Evolutionary conservation across 2,113 vertebrate species (phyloP), one percentile per base, ranked within the genome.

Genomic region (Cottus gobio): DNA sequence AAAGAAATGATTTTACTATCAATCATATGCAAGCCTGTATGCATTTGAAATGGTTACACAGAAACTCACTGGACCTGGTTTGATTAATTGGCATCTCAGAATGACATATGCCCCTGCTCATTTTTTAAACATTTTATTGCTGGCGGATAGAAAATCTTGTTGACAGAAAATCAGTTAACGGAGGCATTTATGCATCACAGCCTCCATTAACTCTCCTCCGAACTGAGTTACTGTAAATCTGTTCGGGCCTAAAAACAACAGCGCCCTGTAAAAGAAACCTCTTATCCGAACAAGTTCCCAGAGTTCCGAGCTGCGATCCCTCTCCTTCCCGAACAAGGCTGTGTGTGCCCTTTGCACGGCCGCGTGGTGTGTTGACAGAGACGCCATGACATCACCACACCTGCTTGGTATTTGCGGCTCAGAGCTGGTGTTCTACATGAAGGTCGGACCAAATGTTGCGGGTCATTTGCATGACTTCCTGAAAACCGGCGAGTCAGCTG

Each of bases 361-460:
- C 81, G 67, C 60, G 80, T 46, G 79, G 63, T 80, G 80, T 76
- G 80, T n/a, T 72, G 85, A 85, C 81, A 20, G 67, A 81, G 75
- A 85, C 77, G 75, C 60, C 75, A 87, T 88, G 88, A 92, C 90
- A 85, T 92, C 89, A 87, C 83, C 87, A 85, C 91, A 91, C 91
- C 91, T 92, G 91, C 87, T 85, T 73, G 87, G 82, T 89, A 89
- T 93, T 93, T 93, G 85, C 52, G 22, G 84, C 56, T 82, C 60
- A 9, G 79, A 77, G 67, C 79, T 74, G 71, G 83, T 75, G 75
- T 80, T 36, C 42, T 70, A 87, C 77, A 77, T 64, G 85, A 86
- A 86, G 79, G 85, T 89, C 80, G 79, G 82, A 74, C 28, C 74
- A 26, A 75, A 77, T 24, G 30, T 72, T 72, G 69, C 64, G 57